Evolutionary conservation across 2,888 invertebrate genomes (phyloP), one percentile per base, ranked within the genome.

Genomic region (Scaptodrosophila latifasciaeformis): DNA sequence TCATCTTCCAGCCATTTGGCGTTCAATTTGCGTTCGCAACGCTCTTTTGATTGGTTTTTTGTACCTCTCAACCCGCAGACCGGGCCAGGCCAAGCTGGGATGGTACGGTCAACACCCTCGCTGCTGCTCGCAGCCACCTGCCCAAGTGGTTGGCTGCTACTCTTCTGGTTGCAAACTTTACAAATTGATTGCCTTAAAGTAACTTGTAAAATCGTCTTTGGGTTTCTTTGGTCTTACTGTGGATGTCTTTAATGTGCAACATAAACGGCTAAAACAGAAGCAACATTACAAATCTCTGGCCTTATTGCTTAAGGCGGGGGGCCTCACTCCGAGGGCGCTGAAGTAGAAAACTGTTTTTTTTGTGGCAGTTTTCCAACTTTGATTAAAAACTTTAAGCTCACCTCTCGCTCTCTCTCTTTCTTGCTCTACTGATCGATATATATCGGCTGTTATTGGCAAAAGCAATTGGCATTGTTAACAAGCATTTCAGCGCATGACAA

Each of bases 401-500:
- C n/a, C n/a, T n/a, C n/a, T n/a, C n/a, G n/a, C n/a, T n/a, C n/a
- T n/a, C n/a, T n/a, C n/a, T n/a, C n/a, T n/a, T n/a, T n/a, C n/a
- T n/a, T n/a, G n/a, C n/a, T n/a, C n/a, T n/a, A n/a, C n/a, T n/a
- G n/a, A n/a, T n/a, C n/a, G n/a, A n/a, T n/a, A n/a, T n/a, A n/a
- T n/a, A n/a, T n/a, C n/a, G n/a, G n/a, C n/a, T n/a, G n/a, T n/a
- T n/a, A n/a, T n/a, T 15, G 30, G 58, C 49, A 67, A 65, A 70
- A 65, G 57, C 65, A 71, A 70, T 75, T 80, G 68, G 58, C 62
- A 70, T 72, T 70, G 72, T 82, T 82, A 82, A 83, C 83, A 82
- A 82, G 82, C 80, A 72, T 79, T 83, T 83, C 82, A 83, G 71
- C 80, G 82, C 76, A 82, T 78, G 83, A 82, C 82, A 83, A 78